Conservation (phyloP, 2,797 vertebrate genomes). For the Cephalopachus bancanus region DNA sequence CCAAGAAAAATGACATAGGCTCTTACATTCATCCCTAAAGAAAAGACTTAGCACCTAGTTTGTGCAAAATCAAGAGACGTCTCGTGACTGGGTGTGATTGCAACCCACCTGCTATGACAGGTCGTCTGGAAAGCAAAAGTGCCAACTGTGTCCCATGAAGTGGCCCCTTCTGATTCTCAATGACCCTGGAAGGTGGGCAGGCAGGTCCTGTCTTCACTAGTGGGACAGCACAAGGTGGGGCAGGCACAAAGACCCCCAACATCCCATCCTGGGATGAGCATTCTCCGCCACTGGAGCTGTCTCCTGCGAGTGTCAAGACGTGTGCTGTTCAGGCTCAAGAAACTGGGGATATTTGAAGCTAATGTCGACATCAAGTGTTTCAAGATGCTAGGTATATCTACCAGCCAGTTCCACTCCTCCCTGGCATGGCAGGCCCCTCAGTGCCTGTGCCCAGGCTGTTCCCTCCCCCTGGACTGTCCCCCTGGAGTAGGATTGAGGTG, state of each 20-base stretch:
- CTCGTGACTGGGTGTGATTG: neutral
- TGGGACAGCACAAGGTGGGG: rapidly evolving
- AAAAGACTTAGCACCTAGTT: neutral
- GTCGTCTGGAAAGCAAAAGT: neutral
- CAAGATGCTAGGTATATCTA: too few species aligned
- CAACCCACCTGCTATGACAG: neutral
- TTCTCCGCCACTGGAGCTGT: rapidly evolving
- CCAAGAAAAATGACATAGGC: neutral
- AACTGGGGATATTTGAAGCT: too few species aligned
- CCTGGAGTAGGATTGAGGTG: neutral
- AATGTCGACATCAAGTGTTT: neutral
- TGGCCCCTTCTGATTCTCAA: neutral
- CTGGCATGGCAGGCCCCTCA: neutral
- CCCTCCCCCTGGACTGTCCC: neutral
- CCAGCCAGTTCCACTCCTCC: neutral
- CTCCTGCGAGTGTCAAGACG: neutral
- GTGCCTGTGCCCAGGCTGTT: neutral
- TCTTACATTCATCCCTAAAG: conserved; percentile 9
- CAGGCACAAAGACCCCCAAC: rapidly evolving
- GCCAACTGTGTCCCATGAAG: rapidly evolving
- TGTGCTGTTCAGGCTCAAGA: neutral
- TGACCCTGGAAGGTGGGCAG: neutral
- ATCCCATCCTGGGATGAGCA: neutral
- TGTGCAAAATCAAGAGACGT: neutral
- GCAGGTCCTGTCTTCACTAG: neutral